Evolutionary conservation across 2,113 vertebrate species (phyloP).

Genomic region (Vulpes vulpes): DNA sequence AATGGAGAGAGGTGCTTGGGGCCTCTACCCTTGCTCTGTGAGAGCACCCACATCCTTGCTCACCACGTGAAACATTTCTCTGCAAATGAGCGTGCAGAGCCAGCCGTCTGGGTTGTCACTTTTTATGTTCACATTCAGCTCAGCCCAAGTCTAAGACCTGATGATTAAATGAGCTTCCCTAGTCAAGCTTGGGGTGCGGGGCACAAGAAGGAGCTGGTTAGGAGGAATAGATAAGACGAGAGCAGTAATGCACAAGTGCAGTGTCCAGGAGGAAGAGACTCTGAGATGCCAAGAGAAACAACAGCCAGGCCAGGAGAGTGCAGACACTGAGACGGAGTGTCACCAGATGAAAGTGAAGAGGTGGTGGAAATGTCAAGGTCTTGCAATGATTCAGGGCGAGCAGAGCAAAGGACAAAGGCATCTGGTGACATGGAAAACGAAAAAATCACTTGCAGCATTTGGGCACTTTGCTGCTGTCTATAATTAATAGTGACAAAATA

Average conservation of each 20-base stretch:
- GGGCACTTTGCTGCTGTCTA: background rate
- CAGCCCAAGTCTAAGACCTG: background rate
- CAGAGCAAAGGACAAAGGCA: background rate
- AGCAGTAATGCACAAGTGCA: background rate
- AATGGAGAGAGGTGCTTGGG: background rate
- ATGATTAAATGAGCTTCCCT: background rate
- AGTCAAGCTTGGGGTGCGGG: background rate
- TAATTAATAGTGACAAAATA: conserved; percentile 62
- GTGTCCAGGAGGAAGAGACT: background rate
- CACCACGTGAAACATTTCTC: background rate
- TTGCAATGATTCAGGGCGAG: background rate
- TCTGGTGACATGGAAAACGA: conserved; percentile 1
- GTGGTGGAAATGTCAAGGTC: background rate
- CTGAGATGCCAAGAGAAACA: background rate
- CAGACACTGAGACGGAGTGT: background rate
- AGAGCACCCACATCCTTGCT: background rate
- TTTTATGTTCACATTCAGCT: background rate
- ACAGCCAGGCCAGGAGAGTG: fast-evolving
- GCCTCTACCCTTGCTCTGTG: background rate
- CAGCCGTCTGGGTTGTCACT: background rate
- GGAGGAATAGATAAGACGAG: background rate
- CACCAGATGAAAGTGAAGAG: background rate
- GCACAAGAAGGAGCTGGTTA: background rate
- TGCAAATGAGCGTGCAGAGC: background rate
- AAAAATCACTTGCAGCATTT: background rate